Conservation (phyloP, 2,113 vertebrate genomes). For the Plestiodon gilberti region DNA sequence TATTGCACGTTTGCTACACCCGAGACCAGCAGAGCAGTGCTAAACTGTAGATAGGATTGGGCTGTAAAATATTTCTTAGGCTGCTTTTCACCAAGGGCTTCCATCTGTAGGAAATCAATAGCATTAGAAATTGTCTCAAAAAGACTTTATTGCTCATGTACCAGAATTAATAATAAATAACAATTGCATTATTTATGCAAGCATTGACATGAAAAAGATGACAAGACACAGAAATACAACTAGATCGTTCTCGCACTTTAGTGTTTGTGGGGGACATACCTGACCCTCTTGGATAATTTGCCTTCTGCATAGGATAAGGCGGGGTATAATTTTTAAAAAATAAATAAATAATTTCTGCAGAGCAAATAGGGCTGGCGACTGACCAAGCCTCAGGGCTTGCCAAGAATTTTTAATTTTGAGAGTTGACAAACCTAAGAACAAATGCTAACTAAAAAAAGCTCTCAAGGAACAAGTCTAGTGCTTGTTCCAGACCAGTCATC, state of each 20-base stretch:
- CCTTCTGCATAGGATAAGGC: too few relatives aligned
- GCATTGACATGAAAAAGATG: not conserved
- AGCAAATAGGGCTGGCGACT: too few relatives aligned
- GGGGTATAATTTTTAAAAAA: too few relatives aligned
- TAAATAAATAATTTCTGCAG: too few relatives aligned
- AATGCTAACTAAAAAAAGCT: not conserved
- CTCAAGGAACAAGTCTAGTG: not conserved
- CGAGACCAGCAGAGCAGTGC: too few relatives aligned
- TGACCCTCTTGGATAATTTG: too few relatives aligned
- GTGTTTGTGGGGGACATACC: too few relatives aligned
- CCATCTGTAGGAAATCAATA: not conserved
- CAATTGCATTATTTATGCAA: not conserved
- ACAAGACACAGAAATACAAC: not conserved
- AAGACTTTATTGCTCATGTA: not conserved
- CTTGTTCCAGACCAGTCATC: not conserved
- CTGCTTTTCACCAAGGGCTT: too few relatives aligned
- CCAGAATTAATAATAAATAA: not conserved
- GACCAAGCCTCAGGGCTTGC: not conserved
- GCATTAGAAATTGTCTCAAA: not conserved
- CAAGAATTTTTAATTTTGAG: not conserved
- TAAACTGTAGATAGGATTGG: too few relatives aligned
- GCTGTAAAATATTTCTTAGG: too few relatives aligned
- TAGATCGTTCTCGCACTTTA: not conserved
- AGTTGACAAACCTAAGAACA: not conserved
- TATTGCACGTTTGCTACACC: too few relatives aligned